Percentiles rank a stretch among this genome's conserved stretches.
Conservation (phyloP, 2,113 vertebrate species). For the Gavialis gangeticus region DNA sequence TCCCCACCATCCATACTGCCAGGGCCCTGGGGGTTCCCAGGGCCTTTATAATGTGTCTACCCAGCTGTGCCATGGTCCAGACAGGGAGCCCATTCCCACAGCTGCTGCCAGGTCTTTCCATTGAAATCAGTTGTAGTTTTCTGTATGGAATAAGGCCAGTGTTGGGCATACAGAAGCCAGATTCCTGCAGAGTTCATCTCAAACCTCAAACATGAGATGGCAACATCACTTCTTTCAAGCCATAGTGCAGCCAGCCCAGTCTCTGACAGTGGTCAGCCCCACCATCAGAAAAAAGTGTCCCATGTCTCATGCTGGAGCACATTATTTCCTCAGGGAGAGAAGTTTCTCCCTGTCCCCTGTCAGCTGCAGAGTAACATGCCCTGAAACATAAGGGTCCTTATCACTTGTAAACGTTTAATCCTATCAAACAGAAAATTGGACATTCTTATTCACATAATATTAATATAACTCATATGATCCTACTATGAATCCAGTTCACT, state of each 20-base stretch:
- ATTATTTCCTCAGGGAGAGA: background rate
- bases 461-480: background rate
- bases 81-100: background rate
- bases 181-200: background rate
- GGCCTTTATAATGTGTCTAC: background rate
- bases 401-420: background rate
- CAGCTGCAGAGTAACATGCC: background rate
- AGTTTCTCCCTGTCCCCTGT: background rate
- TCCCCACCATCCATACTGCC: background rate
- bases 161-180: no score
- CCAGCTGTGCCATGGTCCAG: background rate
- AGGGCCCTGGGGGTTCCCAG: no score
- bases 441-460: background rate
- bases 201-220: background rate
- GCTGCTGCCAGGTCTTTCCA: background rate
- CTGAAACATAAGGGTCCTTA: background rate
- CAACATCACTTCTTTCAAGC: background rate
- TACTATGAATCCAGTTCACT: background rate
- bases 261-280: background rate
- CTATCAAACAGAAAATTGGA: background rate
- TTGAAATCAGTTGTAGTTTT: background rate
- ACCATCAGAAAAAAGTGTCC: background rate
- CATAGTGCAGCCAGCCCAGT: background rate
- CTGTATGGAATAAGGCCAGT: background rate
- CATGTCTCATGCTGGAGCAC: background rate